Conservation (phyloP, 92 coral and sea anemone genomes). For the Heliopora coerulea region DNA sequence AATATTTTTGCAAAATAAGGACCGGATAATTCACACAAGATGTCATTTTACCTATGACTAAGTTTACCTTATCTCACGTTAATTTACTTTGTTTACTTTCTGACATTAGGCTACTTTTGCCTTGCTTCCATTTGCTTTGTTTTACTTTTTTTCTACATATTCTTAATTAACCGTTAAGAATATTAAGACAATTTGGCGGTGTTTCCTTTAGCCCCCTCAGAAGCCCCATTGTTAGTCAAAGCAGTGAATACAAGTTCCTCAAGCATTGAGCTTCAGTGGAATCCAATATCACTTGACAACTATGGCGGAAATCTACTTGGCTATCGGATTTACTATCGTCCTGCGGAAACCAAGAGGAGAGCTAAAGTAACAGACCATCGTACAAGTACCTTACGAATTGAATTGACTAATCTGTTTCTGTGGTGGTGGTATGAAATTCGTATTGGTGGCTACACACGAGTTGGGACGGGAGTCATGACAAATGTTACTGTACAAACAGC, state of each 20-base stretch:
- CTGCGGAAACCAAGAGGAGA: background rate
- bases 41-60: no score
- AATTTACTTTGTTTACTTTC: background rate
- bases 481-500: constrained; percentile 24
- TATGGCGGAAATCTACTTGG: constrained; percentile 18
- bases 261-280: constrained; percentile 12
- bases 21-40: no score
- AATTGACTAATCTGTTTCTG: constrained; percentile 7
- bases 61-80: background rate
- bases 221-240: constrained; percentile 12
- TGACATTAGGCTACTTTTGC: background rate
- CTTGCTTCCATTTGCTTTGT: no score
- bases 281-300: background rate
- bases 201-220: constrained; percentile 16
- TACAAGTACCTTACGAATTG: background rate
- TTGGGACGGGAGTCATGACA: constrained; percentile 12
- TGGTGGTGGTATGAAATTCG: constrained; percentile 26
- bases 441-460: constrained; percentile 2
- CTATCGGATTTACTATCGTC: constrained; percentile 11
- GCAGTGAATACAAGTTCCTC: constrained; percentile 18
- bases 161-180: no score
- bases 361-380: background rate
- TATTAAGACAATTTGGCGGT: no score
- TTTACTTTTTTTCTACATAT: no score
- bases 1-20: no score